phyloP scores from a whole-genome alignment of 1,140 invertebrate species.

The Drosophila aff. region DNA sequence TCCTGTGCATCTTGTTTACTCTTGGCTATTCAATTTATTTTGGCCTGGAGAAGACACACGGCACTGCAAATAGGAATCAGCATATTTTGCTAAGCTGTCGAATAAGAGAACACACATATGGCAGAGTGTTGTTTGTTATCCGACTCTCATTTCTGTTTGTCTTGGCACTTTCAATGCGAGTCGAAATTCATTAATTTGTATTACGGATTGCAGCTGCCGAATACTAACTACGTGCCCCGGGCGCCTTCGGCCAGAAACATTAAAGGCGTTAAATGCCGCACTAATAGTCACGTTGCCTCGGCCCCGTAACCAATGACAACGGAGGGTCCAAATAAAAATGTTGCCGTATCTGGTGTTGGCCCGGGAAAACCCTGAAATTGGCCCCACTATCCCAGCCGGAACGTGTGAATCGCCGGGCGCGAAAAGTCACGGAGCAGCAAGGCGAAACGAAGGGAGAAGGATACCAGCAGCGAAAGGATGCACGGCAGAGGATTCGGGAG shows the following conservation, averaged over 20 bases:
- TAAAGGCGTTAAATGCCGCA: constrained; percentile 46
- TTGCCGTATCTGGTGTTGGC: constrained; percentile 24
- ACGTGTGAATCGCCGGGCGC: constrained; percentile 48
- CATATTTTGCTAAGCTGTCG: constrained; percentile 37
- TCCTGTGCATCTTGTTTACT: constrained; percentile 22
- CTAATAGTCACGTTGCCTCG: constrained; percentile 54
- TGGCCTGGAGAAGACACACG: constrained; percentile 6
- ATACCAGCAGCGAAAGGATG: not conserved
- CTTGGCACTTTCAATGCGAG: constrained; percentile 15
- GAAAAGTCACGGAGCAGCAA: constrained; percentile 47
- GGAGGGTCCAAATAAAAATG: constrained; percentile 41
- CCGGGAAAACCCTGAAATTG: constrained; percentile 30
- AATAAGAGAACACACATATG: constrained; percentile 38
- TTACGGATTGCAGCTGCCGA: constrained; percentile 46
- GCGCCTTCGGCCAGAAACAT: constrained; percentile 18
- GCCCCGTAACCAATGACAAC: constrained; percentile 20
- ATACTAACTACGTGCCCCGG: constrained; percentile 50
- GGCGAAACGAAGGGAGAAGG: constrained; percentile 10
- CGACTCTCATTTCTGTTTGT: constrained; percentile 40
- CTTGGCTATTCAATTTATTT: constrained; percentile 28
- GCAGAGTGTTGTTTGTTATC: constrained; percentile 45
- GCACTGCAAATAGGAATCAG: constrained; percentile 35
- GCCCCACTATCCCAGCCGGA: constrained; percentile 32
- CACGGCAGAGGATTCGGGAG: constrained; percentile 1
- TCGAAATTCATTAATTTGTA: constrained; percentile 51